Base-by-base conservation (phyloP, 92 coral and sea anemone genomes). In the Palythoa caribaeorum region DNA sequence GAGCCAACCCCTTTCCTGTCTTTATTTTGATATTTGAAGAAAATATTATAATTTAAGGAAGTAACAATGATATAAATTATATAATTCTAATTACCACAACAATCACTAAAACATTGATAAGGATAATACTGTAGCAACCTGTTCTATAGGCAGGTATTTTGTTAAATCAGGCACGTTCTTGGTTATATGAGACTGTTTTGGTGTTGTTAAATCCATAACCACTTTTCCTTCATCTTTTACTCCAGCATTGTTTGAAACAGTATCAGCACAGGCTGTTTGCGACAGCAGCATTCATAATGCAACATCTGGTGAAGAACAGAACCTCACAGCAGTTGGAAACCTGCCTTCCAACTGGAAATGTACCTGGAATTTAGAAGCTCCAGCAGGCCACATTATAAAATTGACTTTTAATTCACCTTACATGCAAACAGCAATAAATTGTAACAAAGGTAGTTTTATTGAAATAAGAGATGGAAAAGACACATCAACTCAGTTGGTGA, bases 281-380 rank as follows among this genome's bases (percentile, higher is more conserved):
- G 63, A 80, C 44, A 70, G 38, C 59, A 65, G 36, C 37, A 70
- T 80, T 16, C 74, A 62, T 40, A 6, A 80, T 35, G 85, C 55
- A 15, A 63, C n/a, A 17, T 35, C 40, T 10, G 72, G 19, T 38
- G 85, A 6, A 17, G 85, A 80, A 65, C 40, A 16, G 9, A 80
- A 65, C 74, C 13, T 80, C 38, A 63, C 85, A 2, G 74, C 39
- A 38, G 38, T 55, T 20, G 36, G 38, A 63, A 65, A 17, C 13
- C 50, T 47, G 35, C 73, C 75, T 36, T n/a, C 35, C 5, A 65
- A 63, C 8, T 80, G 85, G 85, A 80, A 38, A 6, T 80, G 85
- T 62, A 63, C 39, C 11, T 80, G 85, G 85, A 65, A 39, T 8
- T 13, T 80, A 44, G 74, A 65, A 80, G 85, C 85, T 60, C 75